These are phyloP conservation scores for Virgularia gustaviana DNA, from an alignment of 92 coral and sea anemone species.

Conservation along the genomic window DNA sequence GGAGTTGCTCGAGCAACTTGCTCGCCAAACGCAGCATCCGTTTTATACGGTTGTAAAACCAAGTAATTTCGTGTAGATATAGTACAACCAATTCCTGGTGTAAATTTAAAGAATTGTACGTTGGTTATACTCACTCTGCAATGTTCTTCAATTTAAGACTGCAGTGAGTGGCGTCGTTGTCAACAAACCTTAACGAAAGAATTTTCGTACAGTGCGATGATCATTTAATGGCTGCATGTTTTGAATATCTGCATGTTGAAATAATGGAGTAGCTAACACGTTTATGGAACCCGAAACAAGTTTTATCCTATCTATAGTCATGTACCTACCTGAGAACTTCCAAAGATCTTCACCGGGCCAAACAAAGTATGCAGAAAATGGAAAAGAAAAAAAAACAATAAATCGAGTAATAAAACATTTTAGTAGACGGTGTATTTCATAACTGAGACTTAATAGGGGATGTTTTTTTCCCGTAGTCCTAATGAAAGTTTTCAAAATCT, in stretches of 20 bases:
- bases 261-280: neutral
- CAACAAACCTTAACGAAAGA: conserved; percentile 41
- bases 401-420: too few species aligned
- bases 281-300: neutral
- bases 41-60: too few species aligned
- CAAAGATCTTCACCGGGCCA: conserved; percentile 45
- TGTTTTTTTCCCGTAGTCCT: too few species aligned
- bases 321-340: conserved; percentile 50
- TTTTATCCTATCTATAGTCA: neutral
- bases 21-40: too few species aligned
- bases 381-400: neutral
- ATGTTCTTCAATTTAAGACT: conserved; percentile 73
- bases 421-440: too few species aligned
- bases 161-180: conserved; percentile 50
- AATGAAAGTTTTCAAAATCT: too few species aligned
- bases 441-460: too few species aligned
- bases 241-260: neutral
- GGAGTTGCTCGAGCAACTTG: too few species aligned
- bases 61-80: too few species aligned
- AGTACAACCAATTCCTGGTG: neutral
- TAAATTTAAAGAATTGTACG: too few species aligned
- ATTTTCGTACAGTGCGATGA: neutral
- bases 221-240: too few species aligned
- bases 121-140: conserved; percentile 68
- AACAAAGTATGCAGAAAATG: neutral